Conservation (phyloP, 1,140 invertebrate species). For the Aphelenchoides besseyi region DNA sequence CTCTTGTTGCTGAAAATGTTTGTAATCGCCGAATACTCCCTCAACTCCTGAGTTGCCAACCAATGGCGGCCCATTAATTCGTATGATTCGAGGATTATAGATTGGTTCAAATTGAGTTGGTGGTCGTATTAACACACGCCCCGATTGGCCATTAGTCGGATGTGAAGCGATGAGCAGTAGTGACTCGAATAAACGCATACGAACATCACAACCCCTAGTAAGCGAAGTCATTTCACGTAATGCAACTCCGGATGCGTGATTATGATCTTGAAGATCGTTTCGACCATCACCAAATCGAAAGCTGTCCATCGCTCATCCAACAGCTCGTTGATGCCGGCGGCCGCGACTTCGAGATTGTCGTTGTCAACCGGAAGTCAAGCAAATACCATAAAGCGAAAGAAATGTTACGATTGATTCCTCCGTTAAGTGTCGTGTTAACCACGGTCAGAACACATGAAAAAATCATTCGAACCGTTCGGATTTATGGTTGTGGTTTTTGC, state of each 20-base stretch:
- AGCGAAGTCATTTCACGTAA: background rate
- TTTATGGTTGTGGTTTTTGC: slow-evolving; percentile 20
- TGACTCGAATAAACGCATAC: slow-evolving; percentile 23
- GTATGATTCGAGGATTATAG: slow-evolving; percentile 25
- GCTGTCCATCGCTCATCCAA: slow-evolving; percentile 27
- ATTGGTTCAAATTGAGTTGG: slow-evolving; percentile 17
- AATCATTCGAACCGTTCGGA: slow-evolving; percentile 17
- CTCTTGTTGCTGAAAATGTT: too few species aligned
- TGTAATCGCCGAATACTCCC: too few species aligned
- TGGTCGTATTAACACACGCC: background rate
- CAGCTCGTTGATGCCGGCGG: slow-evolving; percentile 24
- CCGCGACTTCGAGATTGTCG: slow-evolving; percentile 29
- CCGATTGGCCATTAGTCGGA: slow-evolving; percentile 28
- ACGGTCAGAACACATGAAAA: slow-evolving; percentile 25
- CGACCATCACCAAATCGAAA: slow-evolving; percentile 8
- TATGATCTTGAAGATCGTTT: slow-evolving; percentile 19
- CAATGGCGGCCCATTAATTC: too few species aligned
- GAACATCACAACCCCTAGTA: background rate
- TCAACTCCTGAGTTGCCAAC: too few species aligned
- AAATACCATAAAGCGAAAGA: background rate
- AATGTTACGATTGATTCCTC: slow-evolving; percentile 15
- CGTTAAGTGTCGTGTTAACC: slow-evolving; percentile 22
- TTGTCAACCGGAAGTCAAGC: slow-evolving; percentile 7
- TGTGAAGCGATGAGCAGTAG: slow-evolving; percentile 13
- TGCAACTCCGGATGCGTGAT: slow-evolving; percentile 19